phyloP scores from a whole-genome alignment of 2,888 invertebrate species.

The Ptychoptera albimana region DNA sequence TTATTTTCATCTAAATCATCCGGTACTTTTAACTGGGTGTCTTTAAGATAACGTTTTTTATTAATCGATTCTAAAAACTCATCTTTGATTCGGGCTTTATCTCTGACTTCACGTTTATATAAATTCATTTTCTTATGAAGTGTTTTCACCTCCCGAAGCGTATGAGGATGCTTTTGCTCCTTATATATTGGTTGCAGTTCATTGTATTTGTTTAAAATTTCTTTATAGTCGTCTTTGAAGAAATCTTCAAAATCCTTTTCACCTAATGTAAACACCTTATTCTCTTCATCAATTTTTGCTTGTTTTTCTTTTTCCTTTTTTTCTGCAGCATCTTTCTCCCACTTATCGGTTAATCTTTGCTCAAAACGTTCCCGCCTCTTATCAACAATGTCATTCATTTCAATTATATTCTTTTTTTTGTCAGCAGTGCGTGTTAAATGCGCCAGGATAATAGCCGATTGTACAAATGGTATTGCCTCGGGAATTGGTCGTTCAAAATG shows the following conservation, averaged over 20 bases:
- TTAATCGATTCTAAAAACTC: slow-evolving; percentile 16
- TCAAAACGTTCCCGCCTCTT: not conserved
- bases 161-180: slow-evolving; percentile 19
- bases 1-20: slow-evolving; percentile 13
- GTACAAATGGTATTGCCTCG: not conserved
- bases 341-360: not conserved
- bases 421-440: slow-evolving; percentile 18
- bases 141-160: slow-evolving; percentile 18
- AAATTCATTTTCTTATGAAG: slow-evolving; percentile 18
- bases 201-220: slow-evolving; percentile 5
- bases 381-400: not conserved
- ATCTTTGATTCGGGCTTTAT: slow-evolving; percentile 17
- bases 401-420: slow-evolving; percentile 12
- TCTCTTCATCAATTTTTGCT: slow-evolving; percentile 2
- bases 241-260: slow-evolving; percentile 4
- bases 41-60: slow-evolving; percentile 11
- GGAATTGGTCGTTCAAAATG: not conserved
- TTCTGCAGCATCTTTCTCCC: not conserved
- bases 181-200: slow-evolving; percentile 2
- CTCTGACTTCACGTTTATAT: slow-evolving; percentile 17
- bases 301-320: slow-evolving; percentile 2
- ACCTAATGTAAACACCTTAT: slow-evolving; percentile 1
- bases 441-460: slow-evolving; percentile 8
- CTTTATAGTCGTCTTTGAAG: slow-evolving; percentile 6
- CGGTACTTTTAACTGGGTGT: slow-evolving; percentile 14